Evolutionary conservation across 2,113 vertebrate genomes (phyloP), one percentile per base, ranked within the genome.

Genomic region (Gallinago media): DNA sequence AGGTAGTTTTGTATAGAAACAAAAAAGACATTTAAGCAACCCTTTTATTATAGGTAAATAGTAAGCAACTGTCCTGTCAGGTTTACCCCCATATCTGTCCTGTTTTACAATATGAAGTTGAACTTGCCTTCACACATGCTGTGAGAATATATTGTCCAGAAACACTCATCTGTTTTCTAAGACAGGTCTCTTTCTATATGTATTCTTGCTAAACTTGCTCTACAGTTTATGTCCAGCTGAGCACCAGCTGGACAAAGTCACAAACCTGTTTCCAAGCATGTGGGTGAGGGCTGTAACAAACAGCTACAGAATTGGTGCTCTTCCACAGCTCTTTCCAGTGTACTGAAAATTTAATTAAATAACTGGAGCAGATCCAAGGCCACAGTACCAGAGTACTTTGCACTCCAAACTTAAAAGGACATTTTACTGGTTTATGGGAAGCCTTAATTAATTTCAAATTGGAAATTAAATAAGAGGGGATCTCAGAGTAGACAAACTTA

Each of bases 281-380:
- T 44, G 63, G 84, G 29, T 52, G 44, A 90, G n/a, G 32, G 2
- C 9, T 73, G 13, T 66, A 84, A 73, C 46, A 88, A 84, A 91
- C 47, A 58, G 25, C 7, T 86, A 18, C 25, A 77, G 32, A 78
- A 78, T 6, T 34, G 7, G 2, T 88, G 8, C 4, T 83, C 59
- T 76, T 80, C 18, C 26, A 58, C 2, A 5, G 11, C 3, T 8
- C 2, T 86, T 74, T 89, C 6, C 10, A 66, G n/a, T 32, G 16
- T 58, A 73, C 29, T 55, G 67, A 89, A 95, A 84, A 86, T 40
- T 46, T 58, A 92, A 87, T 89, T 89, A 91, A 80, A 63, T 74
- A 80, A 66, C 21, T 92, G 62, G 49, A 81, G 15, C 1, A 81
- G n/a, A 73, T 56, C n/a, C 68, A 94, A 92, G 8, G n/a, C 29